phyloP scores from a whole-genome alignment of 2,797 vertebrate species.

The Nyctalus aviator region DNA sequence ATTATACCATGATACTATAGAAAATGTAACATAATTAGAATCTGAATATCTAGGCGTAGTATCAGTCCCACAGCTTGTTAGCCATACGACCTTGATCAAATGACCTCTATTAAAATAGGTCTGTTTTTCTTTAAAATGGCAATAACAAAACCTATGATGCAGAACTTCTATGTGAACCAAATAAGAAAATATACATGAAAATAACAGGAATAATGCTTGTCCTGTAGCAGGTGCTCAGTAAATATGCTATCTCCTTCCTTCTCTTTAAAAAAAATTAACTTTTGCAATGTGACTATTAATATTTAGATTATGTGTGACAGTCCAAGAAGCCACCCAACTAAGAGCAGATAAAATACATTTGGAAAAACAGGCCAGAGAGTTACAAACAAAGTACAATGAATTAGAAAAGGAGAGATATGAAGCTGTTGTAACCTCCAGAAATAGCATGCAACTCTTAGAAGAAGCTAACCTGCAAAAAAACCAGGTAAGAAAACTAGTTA shows the following conservation, averaged over 20 bases:
- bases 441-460: conserved; percentile 93
- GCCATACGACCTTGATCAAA: conserved; percentile 2
- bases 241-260: conserved; percentile 7
- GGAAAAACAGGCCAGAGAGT: conserved; percentile 92
- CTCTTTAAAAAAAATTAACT: conserved; percentile 54
- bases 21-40: neutral
- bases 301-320: conserved; percentile 90
- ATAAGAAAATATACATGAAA: conserved; percentile 36
- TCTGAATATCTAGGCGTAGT: neutral
- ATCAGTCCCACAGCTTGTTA: neutral
- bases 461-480: conserved; percentile 94
- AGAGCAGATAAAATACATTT: conserved; percentile 89
- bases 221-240: neutral
- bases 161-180: neutral
- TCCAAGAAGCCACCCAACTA: conserved; percentile 90
- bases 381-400: conserved; percentile 88
- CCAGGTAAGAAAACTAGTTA: conserved; percentile 88
- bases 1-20: neutral
- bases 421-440: conserved; percentile 91
- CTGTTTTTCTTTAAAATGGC: conserved; percentile 39
- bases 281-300: conserved; percentile 42
- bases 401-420: conserved; percentile 93
- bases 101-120: neutral
- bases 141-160: conserved; percentile 12
- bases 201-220: conserved; percentile 11